These are phyloP conservation scores for Pungitius pungitius DNA, from an alignment of 2,113 vertebrate species.

Conservation along the genomic window DNA sequence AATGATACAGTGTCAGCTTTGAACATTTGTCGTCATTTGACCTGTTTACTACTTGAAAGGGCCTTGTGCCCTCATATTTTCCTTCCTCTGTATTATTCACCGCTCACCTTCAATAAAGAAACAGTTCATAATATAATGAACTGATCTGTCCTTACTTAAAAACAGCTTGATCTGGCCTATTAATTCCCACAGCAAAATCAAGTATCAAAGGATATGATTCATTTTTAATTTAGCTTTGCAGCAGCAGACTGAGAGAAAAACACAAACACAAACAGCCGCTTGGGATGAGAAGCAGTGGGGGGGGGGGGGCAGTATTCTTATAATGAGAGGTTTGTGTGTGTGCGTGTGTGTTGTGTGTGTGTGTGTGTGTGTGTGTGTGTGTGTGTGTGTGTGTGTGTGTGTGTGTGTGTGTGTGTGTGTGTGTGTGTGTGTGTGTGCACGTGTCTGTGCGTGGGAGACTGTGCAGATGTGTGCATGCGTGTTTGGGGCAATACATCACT, in stretches of 20 bases:
- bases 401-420: neutral
- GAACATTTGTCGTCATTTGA: neutral
- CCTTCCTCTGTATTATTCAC: neutral
- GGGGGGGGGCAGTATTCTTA: neutral
- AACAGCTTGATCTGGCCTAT: conserved; percentile 18
- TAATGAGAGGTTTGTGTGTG: conserved; percentile 17
- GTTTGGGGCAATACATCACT: conserved; percentile 37
- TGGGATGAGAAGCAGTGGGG: conserved; percentile 16
- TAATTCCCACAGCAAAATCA: conserved; percentile 23
- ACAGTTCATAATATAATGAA: conserved; percentile 6
- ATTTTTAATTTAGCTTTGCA: conserved; percentile 57
- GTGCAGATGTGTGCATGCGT: conserved; percentile 15
- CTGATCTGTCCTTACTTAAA: conserved; percentile 6
- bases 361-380: neutral
- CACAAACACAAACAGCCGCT: conserved; percentile 51
- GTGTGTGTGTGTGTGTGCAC: neutral
- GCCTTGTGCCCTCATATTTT: neutral
- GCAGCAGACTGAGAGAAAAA: conserved; percentile 43
- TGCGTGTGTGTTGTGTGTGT: neutral
- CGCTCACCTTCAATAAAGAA: neutral
- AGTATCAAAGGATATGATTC: conserved; percentile 43
- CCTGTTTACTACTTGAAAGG: neutral
- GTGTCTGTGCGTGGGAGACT: neutral
- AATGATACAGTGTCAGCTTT: conserved; percentile 8
- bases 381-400: neutral